Evolutionary conservation across 2,797 vertebrate genomes (phyloP), one percentile per base, ranked within the genome.

Genomic region (Salmo trutta): DNA sequence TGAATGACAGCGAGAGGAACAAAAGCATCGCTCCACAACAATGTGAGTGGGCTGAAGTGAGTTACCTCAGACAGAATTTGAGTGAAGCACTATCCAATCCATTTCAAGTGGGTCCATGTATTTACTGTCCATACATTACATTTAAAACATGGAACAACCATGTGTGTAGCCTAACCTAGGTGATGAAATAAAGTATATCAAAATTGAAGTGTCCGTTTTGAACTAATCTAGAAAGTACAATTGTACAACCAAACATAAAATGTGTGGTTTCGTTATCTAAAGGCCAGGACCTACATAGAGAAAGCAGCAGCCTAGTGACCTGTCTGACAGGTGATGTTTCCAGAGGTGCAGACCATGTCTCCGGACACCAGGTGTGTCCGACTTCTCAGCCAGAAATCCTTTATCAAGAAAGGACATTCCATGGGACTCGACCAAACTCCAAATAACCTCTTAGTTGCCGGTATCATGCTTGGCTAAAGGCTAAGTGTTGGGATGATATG

Each of bases 31-130:
- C 70, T 71, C 87, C 66, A 59, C 19, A 33, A 88, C 82, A 89
- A 83, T 84, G 54, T 78, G 66, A 73, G 27, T 7, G 21, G 80
- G 87, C 86, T 79, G 82, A 59, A 85, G 87, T 47, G 24, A 65
- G 27, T 52, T 65, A 74, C 56, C 21, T 27, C 10, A 3, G 19
- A n/a, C 8, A 66, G 16, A 21, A 0, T 12, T 8, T 12, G 10
- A 47, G 21, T 14, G 41, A 41, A 69, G 67, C 33, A 6, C 4
- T 52, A 4, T 71, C 10, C 17, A n/a, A 59, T 59, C 54, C 54
- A 59, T 59, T n/a, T 8, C 19, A 59, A 6, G 2, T 3, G 2
- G 5, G 56, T 17, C 59, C 59, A 24, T 24, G 21, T 24, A 24
- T 62, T 24, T 6, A 7, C 7, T 12, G n/a, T 24, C 59, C n/a